Evolutionary conservation across 1,140 invertebrate genomes (phyloP), one percentile per base, ranked within the genome.

Genomic region (Cephus cinctus): DNA sequence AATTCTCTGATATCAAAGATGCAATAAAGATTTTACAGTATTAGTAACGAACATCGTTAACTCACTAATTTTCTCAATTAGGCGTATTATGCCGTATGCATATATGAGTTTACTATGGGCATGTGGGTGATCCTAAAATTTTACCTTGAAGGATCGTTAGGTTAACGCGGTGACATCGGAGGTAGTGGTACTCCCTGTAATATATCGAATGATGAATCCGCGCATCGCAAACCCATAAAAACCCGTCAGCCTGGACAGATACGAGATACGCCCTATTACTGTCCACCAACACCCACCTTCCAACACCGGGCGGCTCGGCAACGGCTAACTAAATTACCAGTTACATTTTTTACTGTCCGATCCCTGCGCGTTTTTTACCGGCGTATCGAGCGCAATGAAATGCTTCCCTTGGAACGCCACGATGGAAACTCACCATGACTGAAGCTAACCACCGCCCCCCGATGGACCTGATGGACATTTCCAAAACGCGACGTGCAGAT

Each of bases 301-400:
- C 57, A 52, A 45, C 59, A 54, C 56, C 59, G 60, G 65, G 54
- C 63, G 66, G 63, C 64, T 66, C 61, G n/a, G 62, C 64, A 67
- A 69, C 62, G 65, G 69, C 69, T 75, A 73, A 75, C 71, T 71
- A 73, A 73, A 75, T 75, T 73, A 73, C 70, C 72, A 71, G 71
- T 72, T 75, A 75, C 69, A 73, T 71, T 73, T 73, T 73, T 75
- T 75, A 72, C 67, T 75, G 68, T 71, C 70, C 61, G 57, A 67
- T 68, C 57, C 61, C 57, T 61, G 61, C 57, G 55, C 63, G 58
- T 67, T 70, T 67, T 68, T 71, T 68, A 67, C 60, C 55, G 49
- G 55, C 58, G 56, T 69, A 67, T 68, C 63, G 69, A 69, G 66
- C 63, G 64, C 64, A 62, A 68, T 68, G 64, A 70, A 70, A 69